phyloP scores from a whole-genome alignment of 2,888 invertebrate genomes.

The Tetragonula carbonaria region DNA sequence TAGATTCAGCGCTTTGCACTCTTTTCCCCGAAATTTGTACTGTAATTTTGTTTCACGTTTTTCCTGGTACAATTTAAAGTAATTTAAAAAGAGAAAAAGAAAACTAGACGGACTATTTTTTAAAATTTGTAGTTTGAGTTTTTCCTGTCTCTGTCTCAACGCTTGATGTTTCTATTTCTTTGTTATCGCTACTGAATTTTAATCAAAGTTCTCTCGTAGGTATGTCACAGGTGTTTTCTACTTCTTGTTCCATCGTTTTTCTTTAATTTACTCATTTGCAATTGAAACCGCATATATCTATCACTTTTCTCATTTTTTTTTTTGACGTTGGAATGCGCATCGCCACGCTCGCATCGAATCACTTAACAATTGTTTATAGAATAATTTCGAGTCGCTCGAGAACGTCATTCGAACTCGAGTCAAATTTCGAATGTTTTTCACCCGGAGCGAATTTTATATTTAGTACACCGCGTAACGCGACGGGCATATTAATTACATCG shows the following conservation, averaged over 20 bases:
- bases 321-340: not conserved
- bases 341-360: not conserved
- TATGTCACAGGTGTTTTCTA: not conserved
- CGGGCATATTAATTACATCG: not conserved
- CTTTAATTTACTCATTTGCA: not conserved
- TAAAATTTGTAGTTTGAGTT: not conserved
- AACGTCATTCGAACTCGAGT: not conserved
- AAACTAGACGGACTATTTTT: too few relatives aligned
- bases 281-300: not conserved
- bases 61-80: not conserved
- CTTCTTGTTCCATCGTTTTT: not conserved
- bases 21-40: not conserved
- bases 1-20: too few relatives aligned
- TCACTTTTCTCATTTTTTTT: too few relatives aligned
- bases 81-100: not conserved
- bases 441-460: not conserved
- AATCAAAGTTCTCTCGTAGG: not conserved
- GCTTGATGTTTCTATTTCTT: not conserved
- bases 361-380: not conserved
- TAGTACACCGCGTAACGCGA: not conserved
- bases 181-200: not conserved
- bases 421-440: not conserved
- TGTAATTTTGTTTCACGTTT: not conserved
- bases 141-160: too few relatives aligned
- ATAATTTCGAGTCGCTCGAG: not conserved